Conservation (phyloP, 2,113 vertebrate species). For the Eulacestoma nigropectus region DNA sequence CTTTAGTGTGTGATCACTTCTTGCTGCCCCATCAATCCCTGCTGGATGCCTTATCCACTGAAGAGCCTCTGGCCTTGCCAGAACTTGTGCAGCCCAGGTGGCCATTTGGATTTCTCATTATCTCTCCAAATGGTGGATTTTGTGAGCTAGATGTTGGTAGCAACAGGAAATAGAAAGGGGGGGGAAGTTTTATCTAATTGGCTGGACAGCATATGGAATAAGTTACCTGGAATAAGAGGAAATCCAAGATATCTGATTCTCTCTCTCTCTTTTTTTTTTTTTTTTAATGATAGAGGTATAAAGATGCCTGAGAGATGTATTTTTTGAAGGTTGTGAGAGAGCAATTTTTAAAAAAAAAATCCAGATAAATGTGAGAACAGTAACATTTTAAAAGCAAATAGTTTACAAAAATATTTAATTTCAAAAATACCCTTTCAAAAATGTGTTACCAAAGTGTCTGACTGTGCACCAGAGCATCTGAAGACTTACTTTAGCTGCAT, state of each 20-base stretch:
- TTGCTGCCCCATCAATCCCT: not conserved
- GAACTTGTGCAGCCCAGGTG: not conserved
- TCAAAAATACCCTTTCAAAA: not conserved
- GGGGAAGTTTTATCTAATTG: not conserved
- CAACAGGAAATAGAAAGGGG: not conserved
- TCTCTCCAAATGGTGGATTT: not conserved
- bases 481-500: not conserved
- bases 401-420: not conserved
- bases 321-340: not conserved
- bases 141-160: not conserved
- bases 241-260: not conserved
- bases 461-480: not conserved
- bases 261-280: not conserved
- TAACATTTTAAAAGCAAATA: not conserved
- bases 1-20: not conserved
- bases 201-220: not conserved
- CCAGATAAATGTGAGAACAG: not conserved
- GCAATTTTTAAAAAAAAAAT: not conserved
- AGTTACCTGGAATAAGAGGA: not conserved
- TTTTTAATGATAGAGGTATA: not conserved
- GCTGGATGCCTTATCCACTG: not conserved
- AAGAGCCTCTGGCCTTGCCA: not conserved
- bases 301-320: not conserved
- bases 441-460: not conserved
- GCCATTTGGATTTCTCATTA: not conserved